These are phyloP conservation scores for Eledone cirrhosa DNA, from an alignment of 2,888 invertebrate genomes.

Conservation along the genomic window DNA sequence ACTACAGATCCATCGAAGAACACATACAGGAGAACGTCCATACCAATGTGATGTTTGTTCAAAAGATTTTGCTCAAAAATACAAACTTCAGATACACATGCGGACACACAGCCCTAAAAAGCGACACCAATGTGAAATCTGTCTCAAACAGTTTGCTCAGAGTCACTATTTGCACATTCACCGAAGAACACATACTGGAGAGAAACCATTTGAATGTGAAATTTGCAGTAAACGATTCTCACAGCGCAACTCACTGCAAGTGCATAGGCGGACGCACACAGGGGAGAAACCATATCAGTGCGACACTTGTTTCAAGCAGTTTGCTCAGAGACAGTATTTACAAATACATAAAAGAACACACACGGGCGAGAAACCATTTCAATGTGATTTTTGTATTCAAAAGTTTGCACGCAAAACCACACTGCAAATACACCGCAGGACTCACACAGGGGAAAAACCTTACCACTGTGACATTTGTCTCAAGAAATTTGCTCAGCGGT, in stretches of 20 bases:
- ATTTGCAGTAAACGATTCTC: neutral
- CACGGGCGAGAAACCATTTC: slow-evolving; percentile 10
- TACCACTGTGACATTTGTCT: slow-evolving; percentile 12
- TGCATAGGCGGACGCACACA: neutral
- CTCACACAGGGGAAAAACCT: slow-evolving; percentile 20
- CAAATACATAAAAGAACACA: neutral
- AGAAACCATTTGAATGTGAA: slow-evolving; percentile 15
- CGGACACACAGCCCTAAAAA: slow-evolving; percentile 16
- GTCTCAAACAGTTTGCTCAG: slow-evolving; percentile 19
- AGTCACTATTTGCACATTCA: slow-evolving; percentile 12
- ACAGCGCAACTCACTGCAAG: slow-evolving; percentile 9
- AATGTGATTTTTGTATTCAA: slow-evolving; percentile 15
- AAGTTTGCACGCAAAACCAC: slow-evolving; percentile 12
- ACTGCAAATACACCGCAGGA: neutral
- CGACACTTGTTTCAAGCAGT: slow-evolving; percentile 14
- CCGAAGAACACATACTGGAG: slow-evolving; percentile 12
- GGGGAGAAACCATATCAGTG: slow-evolving; percentile 21
- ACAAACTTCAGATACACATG: slow-evolving; percentile 17
- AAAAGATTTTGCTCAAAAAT: slow-evolving; percentile 9
- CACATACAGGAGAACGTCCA: slow-evolving; percentile 26
- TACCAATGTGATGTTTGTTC: slow-evolving; percentile 16
- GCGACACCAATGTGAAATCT: slow-evolving; percentile 18
- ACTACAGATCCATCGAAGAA: neutral
- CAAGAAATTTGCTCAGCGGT: slow-evolving; percentile 11
- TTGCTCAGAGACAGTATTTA: slow-evolving; percentile 18